Conservation (phyloP, 2,113 vertebrate genomes). For the Thalassoma bifasciatum region DNA sequence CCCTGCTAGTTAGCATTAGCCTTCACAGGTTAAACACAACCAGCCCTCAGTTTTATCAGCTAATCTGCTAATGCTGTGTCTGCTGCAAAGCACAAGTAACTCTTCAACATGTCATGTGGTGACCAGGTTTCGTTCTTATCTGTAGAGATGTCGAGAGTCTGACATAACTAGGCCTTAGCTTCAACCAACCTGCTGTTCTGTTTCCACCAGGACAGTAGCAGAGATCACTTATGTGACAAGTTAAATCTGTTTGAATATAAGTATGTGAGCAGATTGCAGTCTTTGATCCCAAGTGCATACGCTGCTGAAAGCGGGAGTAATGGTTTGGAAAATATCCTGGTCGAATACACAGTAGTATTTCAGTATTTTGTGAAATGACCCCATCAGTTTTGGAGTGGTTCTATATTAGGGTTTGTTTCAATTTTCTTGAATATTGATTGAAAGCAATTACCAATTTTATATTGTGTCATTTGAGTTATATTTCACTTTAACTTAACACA, state of each 20-base stretch:
- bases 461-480: no score
- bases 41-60: constrained; percentile 2
- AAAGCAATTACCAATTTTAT: no score
- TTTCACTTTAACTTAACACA: no score
- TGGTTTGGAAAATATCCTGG: not conserved
- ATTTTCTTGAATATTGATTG: no score
- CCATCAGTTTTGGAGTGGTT: not conserved
- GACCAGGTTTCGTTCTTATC: rapidly evolving
- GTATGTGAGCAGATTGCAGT: not conserved
- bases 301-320: not conserved
- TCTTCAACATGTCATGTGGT: not conserved
- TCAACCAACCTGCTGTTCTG: constrained; percentile 12
- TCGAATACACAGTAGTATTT: not conserved
- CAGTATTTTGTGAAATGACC: not conserved
- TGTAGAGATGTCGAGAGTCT: not conserved
- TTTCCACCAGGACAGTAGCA: constrained; percentile 5
- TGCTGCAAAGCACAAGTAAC: not conserved
- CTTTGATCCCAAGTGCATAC: not conserved
- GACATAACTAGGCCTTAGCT: constrained; percentile 57
- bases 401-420: no score
- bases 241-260: not conserved
- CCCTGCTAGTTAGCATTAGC: constrained; percentile 51
- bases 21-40: constrained; percentile 30
- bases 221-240: not conserved
- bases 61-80: not conserved